A percentile compares a stretch with the other conserved stretches of the same genome.
Conservation (phyloP, 2,888 invertebrate genomes). For the Platycnemis pennipes region DNA sequence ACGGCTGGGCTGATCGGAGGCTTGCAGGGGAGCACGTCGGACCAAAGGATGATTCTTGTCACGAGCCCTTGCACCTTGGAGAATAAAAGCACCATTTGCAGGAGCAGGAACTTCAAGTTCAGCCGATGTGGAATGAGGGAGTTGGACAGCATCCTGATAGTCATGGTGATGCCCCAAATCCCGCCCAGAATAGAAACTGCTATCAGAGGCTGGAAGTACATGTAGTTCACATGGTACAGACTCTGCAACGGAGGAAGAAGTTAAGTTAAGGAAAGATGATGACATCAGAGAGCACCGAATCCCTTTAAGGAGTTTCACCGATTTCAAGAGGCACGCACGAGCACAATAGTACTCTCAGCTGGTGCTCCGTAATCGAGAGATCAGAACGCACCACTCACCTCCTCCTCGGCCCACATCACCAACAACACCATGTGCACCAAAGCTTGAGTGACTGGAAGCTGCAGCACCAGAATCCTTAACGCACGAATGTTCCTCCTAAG, state of each 20-base stretch:
- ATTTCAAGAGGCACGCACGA: background rate
- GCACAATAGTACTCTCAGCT: background rate
- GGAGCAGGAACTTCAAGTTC: slow-evolving; percentile 81
- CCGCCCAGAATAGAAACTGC: slow-evolving; percentile 85
- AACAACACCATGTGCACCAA: slow-evolving; percentile 82
- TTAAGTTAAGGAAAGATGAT: too few relatives aligned
- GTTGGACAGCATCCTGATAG: slow-evolving; percentile 81
- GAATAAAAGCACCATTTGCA: slow-evolving; percentile 85
- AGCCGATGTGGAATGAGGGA: slow-evolving; percentile 78
- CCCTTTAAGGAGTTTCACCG: background rate
- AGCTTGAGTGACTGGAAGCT: slow-evolving; percentile 86
- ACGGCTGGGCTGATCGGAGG: slow-evolving; percentile 84
- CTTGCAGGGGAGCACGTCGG: slow-evolving; percentile 83
- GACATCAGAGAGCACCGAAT: background rate
- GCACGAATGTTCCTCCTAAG: slow-evolving; percentile 81
- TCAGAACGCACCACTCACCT: slow-evolving; percentile 80
- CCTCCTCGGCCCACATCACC: slow-evolving; percentile 84
- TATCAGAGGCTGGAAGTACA: slow-evolving; percentile 85
- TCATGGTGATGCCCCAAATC: slow-evolving; percentile 86
- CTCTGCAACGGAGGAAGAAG: slow-evolving; percentile 79
- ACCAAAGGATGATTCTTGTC: slow-evolving; percentile 81
- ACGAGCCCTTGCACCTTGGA: slow-evolving; percentile 86
- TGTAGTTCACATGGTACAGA: slow-evolving; percentile 82
- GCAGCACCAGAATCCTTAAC: slow-evolving; percentile 84
- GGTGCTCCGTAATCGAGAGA: background rate